Evolutionary conservation across 2,113 vertebrate species (phyloP).

Genomic region (Gambusia affinis): DNA sequence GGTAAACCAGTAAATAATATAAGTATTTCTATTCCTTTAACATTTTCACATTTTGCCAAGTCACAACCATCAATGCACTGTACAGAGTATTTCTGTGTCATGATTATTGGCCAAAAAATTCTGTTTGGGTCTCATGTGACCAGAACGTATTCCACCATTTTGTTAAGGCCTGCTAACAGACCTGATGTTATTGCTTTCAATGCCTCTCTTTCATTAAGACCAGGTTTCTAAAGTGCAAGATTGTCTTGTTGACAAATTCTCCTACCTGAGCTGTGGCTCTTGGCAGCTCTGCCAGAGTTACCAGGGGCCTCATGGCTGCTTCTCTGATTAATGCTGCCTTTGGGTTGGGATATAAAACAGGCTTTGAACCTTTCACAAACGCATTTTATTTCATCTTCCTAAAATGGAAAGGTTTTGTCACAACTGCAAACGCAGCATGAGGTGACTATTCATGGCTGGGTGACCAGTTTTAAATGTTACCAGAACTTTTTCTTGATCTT

Average conservation of each 20-base stretch:
- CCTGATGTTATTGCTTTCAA: not conserved
- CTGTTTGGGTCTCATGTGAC: not conserved
- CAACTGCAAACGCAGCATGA: no score
- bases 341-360: no score
- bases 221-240: not conserved
- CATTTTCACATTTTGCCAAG: not conserved
- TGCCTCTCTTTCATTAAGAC: not conserved
- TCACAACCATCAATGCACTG: not conserved
- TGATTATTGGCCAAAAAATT: not conserved
- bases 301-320: no score
- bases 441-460: no score
- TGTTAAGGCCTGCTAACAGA: no score
- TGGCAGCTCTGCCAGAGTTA: no score
- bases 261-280: not conserved
- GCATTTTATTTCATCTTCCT: no score
- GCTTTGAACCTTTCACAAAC: no score
- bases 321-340: no score
- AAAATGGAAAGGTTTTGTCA: no score
- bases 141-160: no score
- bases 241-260: not conserved
- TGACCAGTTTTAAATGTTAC: not conserved
- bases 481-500: not conserved
- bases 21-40: no score
- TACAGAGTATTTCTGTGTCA: not conserved
- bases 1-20: constrained; percentile 37